Conservation (phyloP, 2,797 vertebrate genomes). For the Borostomias antarcticus region DNA sequence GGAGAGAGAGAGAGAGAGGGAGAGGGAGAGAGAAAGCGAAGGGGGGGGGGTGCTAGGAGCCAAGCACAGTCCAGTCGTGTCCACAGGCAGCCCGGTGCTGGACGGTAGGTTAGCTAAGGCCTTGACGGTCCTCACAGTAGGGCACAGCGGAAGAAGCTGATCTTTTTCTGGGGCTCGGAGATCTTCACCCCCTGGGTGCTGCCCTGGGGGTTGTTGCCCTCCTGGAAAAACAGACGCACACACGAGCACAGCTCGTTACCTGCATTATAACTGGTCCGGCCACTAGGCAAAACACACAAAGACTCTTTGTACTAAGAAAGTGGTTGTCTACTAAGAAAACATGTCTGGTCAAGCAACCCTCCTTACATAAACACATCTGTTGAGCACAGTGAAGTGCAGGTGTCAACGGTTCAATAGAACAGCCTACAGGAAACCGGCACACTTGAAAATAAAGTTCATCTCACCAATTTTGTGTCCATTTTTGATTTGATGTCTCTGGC, state of each 20-base stretch:
- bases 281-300: not conserved
- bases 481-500: conserved; percentile 99
- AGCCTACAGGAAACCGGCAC: no score
- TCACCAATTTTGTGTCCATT: conserved; percentile 99
- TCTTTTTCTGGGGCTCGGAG: conserved; percentile 94
- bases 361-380: not conserved
- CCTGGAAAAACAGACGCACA: conserved; percentile 73
- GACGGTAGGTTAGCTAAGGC: conserved; percentile 63
- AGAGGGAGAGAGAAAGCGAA: conserved; percentile 10
- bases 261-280: not conserved
- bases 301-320: not conserved
- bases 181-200: conserved; percentile 94
- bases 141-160: conserved; percentile 95
- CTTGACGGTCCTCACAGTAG: conserved; percentile 86
- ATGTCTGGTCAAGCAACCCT: no score
- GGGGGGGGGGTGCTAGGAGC: conserved; percentile 59
- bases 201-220: conserved; percentile 92
- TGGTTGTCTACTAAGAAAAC: not conserved
- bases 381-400: not conserved
- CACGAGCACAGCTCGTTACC: conserved; percentile 1
- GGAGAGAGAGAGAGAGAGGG: not conserved
- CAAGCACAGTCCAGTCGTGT: conserved; percentile 85
- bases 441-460: conserved; percentile 33
- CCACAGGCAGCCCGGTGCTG: conserved; percentile 58
- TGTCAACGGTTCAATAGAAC: not conserved